A percentile compares a stretch with the other conserved stretches of the same genome.
Evolutionary conservation across 2,113 vertebrate genomes (phyloP).

Genomic region (Bos indicus): DNA sequence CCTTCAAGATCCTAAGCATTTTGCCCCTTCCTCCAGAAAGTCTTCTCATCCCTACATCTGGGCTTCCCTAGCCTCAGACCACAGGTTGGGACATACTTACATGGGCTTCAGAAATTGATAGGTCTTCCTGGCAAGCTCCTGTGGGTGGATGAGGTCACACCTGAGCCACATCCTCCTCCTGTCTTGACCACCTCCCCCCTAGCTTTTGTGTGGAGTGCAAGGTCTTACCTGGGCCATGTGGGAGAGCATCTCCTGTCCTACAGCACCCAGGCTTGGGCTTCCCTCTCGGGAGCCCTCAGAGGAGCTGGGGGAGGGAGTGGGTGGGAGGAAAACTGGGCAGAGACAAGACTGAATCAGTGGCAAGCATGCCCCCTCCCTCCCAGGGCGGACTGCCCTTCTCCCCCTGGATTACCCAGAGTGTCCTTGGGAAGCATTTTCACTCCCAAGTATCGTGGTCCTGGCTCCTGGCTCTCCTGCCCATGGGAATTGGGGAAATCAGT

Average conservation of each 20-base stretch:
- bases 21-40: not conserved
- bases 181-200: rapidly evolving
- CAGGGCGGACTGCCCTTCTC: rapidly evolving
- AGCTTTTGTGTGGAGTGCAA: rapidly evolving
- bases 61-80: not conserved
- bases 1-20: not conserved
- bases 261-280: not conserved
- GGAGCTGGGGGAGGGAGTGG: not conserved
- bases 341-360: not conserved
- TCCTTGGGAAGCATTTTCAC: rapidly evolving
- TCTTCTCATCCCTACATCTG: not conserved
- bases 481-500: rapidly evolving
- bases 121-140: not conserved
- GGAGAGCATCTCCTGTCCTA: not conserved
- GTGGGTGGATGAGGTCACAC: rapidly evolving
- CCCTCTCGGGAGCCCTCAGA: no score
- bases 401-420: not conserved
- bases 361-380: rapidly evolving
- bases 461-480: not conserved
- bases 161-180: not conserved
- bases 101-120: not conserved
- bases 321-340: not conserved
- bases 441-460: rapidly evolving
- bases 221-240: not conserved
- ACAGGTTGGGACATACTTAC: conserved; percentile 9